Conservation (phyloP, 64 coral and sea anemone genomes). For the Platygyra sinensis region DNA sequence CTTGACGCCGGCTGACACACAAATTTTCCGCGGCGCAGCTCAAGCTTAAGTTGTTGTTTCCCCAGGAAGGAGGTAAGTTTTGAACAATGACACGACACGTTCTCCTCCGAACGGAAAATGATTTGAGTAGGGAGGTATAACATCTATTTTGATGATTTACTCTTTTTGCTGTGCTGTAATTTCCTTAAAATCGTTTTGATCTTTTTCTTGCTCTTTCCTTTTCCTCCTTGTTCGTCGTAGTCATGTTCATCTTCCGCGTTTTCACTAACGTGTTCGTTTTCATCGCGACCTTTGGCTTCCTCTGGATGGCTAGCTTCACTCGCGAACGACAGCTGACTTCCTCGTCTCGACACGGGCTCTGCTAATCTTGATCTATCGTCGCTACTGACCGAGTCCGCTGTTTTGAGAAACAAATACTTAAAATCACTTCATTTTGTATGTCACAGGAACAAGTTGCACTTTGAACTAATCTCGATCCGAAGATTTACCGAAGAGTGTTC, state of each 20-base stretch:
- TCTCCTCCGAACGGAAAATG: too few relatives aligned
- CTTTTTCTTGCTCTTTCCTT: slow-evolving; percentile 28
- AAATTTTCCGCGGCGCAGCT: too few relatives aligned
- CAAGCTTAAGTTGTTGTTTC: too few relatives aligned
- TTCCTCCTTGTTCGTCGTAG: not conserved
- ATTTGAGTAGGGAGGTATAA: too few relatives aligned
- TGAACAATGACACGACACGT: too few relatives aligned
- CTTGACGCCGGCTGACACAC: too few relatives aligned
- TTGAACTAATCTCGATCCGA: too few relatives aligned
- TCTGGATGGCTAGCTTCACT: slow-evolving; percentile 14
- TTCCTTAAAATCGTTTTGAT: slow-evolving; percentile 45
- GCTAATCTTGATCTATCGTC: not conserved
- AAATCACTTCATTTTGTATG: not conserved
- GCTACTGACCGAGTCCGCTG: slow-evolving; percentile 7
- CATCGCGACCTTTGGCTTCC: not conserved
- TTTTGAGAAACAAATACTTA: not conserved
- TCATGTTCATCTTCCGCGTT: not conserved
- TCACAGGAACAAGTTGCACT: not conserved
- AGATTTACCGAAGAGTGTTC: too few relatives aligned
- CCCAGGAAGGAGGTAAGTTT: too few relatives aligned
- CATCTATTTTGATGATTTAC: slow-evolving; percentile 15
- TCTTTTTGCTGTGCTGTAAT: slow-evolving; percentile 38
- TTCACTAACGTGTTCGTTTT: slow-evolving; percentile 12
- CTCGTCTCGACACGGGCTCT: slow-evolving; percentile 5
- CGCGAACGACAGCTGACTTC: slow-evolving; percentile 29